Evolutionary conservation across 2,888 invertebrate species (phyloP), one percentile per base, ranked within the genome.

Genomic region (Chrysina gloriosa): DNA sequence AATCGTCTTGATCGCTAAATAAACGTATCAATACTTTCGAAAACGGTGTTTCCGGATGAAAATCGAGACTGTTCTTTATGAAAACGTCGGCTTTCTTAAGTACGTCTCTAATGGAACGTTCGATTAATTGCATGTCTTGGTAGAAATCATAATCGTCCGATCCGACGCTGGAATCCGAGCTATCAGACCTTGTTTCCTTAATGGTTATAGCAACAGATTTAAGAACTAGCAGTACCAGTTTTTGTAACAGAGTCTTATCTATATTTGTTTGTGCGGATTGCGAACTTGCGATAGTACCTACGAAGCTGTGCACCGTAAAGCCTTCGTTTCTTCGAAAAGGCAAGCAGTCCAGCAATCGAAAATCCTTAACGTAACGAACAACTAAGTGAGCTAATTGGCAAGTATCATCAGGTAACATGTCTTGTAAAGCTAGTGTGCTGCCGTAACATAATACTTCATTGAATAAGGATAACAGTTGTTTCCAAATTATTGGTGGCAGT

Each of bases 401-500:
- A 16, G 95, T 95, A 81, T 95, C 95, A 81, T 95, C 94, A 2
- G 94, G 94, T 73, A 95, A 83, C 77, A 93, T 89, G 81, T 95
- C 95, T 83, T 96, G 95, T 72, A 96, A 84, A 0, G 95, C 95
- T 74, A 96, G 84, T 29, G 96, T 96, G 72, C 94, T 95, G 1
- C 95, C 95, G 81, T 96, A 96, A 82, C 96, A 96, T 61, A 96
- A 83, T 5, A 95, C 94, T 84, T 96, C 95, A 81, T 95, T 95
- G 75, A 95, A 94, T 29, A 96, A 85, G 74, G 92, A 92, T 70
- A 96, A 82, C 77, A 95, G 85, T 83, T 94, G 94, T 76, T 92
- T 90, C 89, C 95, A 95, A 74, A 95, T 89, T 52, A 94, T 87
- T 70, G 92, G 89, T 0, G 94, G 92, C n/a, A 95, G 84, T 73